Conservation (phyloP, 2,113 vertebrate genomes). For the Heterotilapia buettikoferi region DNA sequence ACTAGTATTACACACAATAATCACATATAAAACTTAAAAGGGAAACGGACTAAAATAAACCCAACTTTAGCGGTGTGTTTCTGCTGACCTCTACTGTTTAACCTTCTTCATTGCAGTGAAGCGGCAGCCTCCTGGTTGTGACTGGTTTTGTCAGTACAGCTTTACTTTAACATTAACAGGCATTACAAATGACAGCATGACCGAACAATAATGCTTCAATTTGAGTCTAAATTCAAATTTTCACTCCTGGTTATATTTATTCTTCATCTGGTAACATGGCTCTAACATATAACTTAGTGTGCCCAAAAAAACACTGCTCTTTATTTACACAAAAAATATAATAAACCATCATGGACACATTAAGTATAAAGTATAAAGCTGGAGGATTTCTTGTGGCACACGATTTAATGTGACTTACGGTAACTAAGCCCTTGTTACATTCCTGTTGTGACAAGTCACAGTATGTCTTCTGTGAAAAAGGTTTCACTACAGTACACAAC, state of each 20-base stretch:
- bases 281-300: not conserved
- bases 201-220: rapidly evolving
- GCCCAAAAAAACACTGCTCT: rapidly evolving
- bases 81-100: not conserved
- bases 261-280: not conserved
- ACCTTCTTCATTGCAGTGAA: not conserved
- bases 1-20: not conserved
- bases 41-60: not conserved
- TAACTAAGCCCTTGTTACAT: not conserved
- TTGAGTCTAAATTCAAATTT: not conserved
- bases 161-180: not conserved
- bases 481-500: not conserved
- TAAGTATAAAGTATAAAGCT: not conserved
- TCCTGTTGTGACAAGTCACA: not conserved
- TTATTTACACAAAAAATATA: not conserved
- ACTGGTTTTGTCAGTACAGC: not conserved
- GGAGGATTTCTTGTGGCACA: not conserved
- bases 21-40: not conserved
- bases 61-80: not conserved
- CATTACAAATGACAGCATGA: not conserved
- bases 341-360: not conserved
- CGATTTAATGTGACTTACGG: not conserved
- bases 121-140: not conserved
- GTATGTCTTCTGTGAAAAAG: not conserved
- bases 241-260: not conserved